Evolutionary conservation across 2,888 invertebrate species (phyloP).

Genomic region (Flabesymbios commensalis): DNA sequence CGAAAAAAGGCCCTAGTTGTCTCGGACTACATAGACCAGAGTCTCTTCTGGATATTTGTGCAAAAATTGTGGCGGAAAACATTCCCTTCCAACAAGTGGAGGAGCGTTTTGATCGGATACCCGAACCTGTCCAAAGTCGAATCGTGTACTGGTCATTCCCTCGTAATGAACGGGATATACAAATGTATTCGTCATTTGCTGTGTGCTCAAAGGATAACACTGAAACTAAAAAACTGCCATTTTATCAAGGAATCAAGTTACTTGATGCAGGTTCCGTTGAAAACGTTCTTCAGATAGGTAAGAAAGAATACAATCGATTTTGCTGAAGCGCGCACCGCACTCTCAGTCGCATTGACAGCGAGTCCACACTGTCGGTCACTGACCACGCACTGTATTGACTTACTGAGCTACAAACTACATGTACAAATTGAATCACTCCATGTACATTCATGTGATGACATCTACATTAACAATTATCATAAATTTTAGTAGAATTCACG

Average conservation of each 20-base stretch:
- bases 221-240: conserved; percentile 81
- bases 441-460: too few species aligned
- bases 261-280: conserved; percentile 82
- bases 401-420: too few species aligned
- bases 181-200: conserved; percentile 84
- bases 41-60: conserved; percentile 79
- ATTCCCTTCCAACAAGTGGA: conserved; percentile 86
- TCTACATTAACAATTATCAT: too few species aligned
- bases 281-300: conserved; percentile 86
- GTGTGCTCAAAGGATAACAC: conserved; percentile 62
- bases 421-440: too few species aligned
- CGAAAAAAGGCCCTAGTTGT: conserved; percentile 8
- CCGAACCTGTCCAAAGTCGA: conserved; percentile 84
- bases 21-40: conserved; percentile 64
- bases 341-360: background rate
- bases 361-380: too few species aligned
- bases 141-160: conserved; percentile 90
- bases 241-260: conserved; percentile 83
- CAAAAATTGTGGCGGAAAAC: conserved; percentile 81
- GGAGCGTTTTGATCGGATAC: conserved; percentile 83
- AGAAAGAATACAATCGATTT: conserved; percentile 59
- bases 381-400: too few species aligned
- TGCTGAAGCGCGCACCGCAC: background rate
- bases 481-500: too few species aligned
- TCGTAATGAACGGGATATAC: conserved; percentile 82